Base-by-base conservation (phyloP, 2,797 vertebrate genomes). In the Scleropages formosus region DNA sequence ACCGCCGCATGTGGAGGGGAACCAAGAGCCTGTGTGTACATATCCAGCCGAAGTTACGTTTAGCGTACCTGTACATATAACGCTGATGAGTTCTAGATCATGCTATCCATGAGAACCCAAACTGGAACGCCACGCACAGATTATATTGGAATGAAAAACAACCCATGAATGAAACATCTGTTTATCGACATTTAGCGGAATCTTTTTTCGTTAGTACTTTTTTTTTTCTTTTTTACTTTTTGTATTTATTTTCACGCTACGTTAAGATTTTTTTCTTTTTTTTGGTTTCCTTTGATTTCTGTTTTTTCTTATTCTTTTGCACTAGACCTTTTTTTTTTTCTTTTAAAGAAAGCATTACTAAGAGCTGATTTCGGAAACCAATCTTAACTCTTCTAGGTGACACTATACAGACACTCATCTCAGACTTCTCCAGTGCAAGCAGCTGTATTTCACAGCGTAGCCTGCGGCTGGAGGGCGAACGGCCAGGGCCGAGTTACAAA, bases 61-160 rank as follows among this genome's bases (percentile, higher is more conserved):
- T 39, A 39, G 51, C 71, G 71, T 24, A 56, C 24, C 68, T 56
- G 68, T 56, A 56, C 68, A 71, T 71, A 71, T 56, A 71, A 56
- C 12, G 53, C 53, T 12, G 53, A 10, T 53, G 18, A 18, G 53
- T 56, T 3, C 53, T 18, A 71, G 51, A 15, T 56, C 26, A 60
- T 63, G 44, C 20, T 51, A n/a, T 46, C n/a, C 12, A 64, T 47
- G 56, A 16, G 60, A 31, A 24, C 20, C 60, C 22, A 24, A 47
- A 11, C 39, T 62, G 58, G 31, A 31, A 62, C 31, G 44, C 27
- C 6, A n/a, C 27, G 72, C 56, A 39, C 60, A 71, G 68, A 71
- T 27, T 22, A 71, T 27, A 58, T 49, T 26, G 68, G 49, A 27
- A 58, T 27, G 24, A 10, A 27, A 27, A 18, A 51, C 53, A 60